These are phyloP conservation scores for Homarus americanus DNA, from an alignment of 1,140 invertebrate species.

Conservation along the genomic window DNA sequence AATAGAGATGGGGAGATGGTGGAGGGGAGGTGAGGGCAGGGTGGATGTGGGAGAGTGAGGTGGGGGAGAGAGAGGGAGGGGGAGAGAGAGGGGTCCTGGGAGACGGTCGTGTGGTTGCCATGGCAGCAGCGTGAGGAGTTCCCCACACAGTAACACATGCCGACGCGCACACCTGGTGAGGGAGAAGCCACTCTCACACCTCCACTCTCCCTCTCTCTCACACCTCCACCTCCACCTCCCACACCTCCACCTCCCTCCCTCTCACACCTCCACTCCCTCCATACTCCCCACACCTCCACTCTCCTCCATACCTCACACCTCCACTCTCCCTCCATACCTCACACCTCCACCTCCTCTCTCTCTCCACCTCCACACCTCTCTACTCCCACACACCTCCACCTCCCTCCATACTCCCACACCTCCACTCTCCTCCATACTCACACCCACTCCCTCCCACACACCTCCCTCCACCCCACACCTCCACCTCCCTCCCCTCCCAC, in stretches of 20 bases:
- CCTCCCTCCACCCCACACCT: no score
- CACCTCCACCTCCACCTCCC: background rate
- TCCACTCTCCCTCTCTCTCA: background rate
- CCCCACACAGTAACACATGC: conserved; percentile 36
- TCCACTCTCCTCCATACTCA: background rate
- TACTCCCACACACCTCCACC: background rate
- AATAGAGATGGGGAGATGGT: background rate
- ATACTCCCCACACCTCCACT: no score
- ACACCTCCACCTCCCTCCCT: background rate
- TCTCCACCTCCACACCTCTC: background rate
- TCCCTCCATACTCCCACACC: background rate
- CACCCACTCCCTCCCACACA: no score
- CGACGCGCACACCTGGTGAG: background rate
- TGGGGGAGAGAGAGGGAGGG: background rate
- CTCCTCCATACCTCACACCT: no score
- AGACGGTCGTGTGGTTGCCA: conserved; percentile 24
- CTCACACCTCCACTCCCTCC: no score
- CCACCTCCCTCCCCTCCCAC: background rate
- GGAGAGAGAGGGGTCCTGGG: background rate
- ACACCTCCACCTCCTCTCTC: no score
- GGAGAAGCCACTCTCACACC: background rate
- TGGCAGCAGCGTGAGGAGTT: conserved; percentile 16
- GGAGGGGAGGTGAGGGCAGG: conserved; percentile 20
- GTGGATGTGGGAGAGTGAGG: background rate
- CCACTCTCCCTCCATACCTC: no score